A percentile compares a stretch with the other conserved stretches of the same genome.
These are phyloP conservation scores for Imbricaverruca yamaguchii DNA, from an alignment of 2,888 invertebrate species.

Conservation along the genomic window DNA sequence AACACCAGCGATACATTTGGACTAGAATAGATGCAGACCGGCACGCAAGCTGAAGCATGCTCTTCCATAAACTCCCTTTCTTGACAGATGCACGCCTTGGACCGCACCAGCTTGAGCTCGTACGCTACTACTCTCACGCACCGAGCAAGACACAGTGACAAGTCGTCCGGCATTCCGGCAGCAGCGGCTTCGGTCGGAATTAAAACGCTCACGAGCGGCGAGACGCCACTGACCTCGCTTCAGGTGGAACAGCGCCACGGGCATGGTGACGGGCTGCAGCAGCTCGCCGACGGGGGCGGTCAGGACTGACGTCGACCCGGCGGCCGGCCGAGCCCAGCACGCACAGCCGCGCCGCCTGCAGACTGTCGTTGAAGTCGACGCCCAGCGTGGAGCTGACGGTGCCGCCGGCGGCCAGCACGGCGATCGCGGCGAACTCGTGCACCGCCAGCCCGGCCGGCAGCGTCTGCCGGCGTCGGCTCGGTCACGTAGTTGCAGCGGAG, in stretches of 20 bases:
- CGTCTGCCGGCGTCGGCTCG: constrained; percentile 44
- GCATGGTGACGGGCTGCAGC: constrained; percentile 68
- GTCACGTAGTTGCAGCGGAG: not conserved
- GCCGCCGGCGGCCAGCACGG: constrained; percentile 55
- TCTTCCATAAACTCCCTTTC: too few species aligned
- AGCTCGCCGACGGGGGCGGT: constrained; percentile 83
- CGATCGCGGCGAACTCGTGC: constrained; percentile 64
- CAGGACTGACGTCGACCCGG: constrained; percentile 46
- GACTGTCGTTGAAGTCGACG: constrained; percentile 87
- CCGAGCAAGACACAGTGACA: too few species aligned
- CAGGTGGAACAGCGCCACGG: constrained; percentile 59
- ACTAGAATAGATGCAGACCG: too few species aligned
- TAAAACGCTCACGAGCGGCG: too few species aligned
- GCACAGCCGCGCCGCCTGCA: constrained; percentile 75
- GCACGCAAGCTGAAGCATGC: too few species aligned
- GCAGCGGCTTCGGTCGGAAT: too few species aligned
- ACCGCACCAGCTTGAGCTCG: too few species aligned
- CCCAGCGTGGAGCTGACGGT: constrained; percentile 63
- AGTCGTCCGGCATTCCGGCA: too few species aligned
- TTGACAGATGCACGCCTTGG: too few species aligned
- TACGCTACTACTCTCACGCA: too few species aligned
- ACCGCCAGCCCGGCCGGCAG: constrained; percentile 63
- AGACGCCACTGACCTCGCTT: constrained; percentile 46
- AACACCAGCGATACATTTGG: too few species aligned
- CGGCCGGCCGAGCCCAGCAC: constrained; percentile 42